Conservation (phyloP, 2,888 invertebrate genomes). For the Incurvaria masculella region DNA sequence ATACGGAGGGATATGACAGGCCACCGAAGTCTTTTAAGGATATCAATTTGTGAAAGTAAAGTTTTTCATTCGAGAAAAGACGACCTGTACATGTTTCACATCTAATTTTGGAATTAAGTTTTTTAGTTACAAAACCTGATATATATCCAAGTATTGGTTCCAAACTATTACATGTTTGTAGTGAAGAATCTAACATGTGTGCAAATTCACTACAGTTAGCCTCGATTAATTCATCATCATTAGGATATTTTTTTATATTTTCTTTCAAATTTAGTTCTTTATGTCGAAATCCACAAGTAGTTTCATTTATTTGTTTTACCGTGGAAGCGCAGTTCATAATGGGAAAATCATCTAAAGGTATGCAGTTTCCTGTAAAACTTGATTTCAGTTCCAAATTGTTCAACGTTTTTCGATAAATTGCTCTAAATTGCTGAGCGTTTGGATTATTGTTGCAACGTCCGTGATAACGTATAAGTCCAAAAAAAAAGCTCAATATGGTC, state of each 20-base stretch:
- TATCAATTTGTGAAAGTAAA: background rate
- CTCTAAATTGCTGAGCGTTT: background rate
- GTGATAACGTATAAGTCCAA: background rate
- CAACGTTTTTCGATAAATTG: background rate
- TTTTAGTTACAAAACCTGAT: background rate
- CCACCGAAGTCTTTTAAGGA: background rate
- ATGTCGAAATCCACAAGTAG: background rate
- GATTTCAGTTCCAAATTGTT: background rate
- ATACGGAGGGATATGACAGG: background rate
- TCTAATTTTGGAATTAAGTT: background rate
- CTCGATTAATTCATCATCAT: background rate
- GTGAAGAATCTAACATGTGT: background rate
- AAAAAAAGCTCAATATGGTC: background rate
- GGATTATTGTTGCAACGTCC: background rate
- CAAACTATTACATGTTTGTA: background rate
- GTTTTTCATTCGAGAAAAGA: background rate
- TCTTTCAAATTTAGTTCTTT: background rate
- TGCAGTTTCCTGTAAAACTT: background rate
- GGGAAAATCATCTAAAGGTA: background rate
- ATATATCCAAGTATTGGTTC: background rate
- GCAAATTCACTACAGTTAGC: background rate
- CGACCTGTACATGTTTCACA: background rate
- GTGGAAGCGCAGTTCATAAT: background rate
- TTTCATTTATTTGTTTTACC: background rate
- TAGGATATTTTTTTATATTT: background rate